Percentiles rank a stretch among this genome's conserved stretches.
Conservation (phyloP, 2,888 invertebrate genomes). For the Digitonthophagus gazella region DNA sequence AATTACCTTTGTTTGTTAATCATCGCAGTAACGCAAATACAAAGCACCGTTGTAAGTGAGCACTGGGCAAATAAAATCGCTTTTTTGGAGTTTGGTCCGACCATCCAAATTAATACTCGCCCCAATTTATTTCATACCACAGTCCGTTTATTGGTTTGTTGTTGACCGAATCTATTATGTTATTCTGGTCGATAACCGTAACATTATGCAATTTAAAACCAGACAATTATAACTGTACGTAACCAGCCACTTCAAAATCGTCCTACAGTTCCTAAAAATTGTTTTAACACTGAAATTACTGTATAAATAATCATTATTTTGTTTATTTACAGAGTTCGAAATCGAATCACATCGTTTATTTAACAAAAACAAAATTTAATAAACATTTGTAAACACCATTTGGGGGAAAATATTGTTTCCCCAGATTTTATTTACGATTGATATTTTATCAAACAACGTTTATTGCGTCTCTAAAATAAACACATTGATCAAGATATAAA, state of each 20-base stretch:
- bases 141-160: not conserved
- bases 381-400: not conserved
- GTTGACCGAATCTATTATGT: not conserved
- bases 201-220: not conserved
- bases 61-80: not conserved
- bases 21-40: not conserved
- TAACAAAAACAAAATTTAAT: not conserved
- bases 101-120: not conserved
- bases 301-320: not conserved
- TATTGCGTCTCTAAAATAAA: not conserved
- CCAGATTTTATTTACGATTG: not conserved
- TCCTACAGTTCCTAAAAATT: too few species aligned
- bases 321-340: not conserved
- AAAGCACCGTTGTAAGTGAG: not conserved
- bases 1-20: not conserved
- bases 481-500: not conserved
- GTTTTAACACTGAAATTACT: too few species aligned
- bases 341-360: not conserved
- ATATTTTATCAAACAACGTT: not conserved
- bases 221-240: not conserved
- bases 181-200: not conserved
- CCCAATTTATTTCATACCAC: not conserved
- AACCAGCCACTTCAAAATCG: not conserved
- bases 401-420: not conserved
- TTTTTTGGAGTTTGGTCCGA: not conserved